Base-by-base conservation (phyloP, 2,797 vertebrate genomes). In the Pogoniulus pusillus region DNA sequence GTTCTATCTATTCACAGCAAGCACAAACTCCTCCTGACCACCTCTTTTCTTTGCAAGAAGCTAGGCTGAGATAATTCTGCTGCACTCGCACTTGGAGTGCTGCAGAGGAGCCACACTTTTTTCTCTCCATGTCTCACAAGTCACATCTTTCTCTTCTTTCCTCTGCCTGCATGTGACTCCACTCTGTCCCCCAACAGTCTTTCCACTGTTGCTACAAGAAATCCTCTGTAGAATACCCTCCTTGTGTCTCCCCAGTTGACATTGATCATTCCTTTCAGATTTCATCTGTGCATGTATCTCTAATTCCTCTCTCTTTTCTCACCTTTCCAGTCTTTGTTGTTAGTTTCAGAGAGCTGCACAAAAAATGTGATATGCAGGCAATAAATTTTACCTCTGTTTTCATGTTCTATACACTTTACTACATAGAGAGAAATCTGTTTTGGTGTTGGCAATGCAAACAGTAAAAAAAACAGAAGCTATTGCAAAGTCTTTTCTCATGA, bases 1-100 rank as follows among this genome's bases (percentile, higher is more conserved):
- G 16, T 90, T 94, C 37, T 90, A 6, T 86, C 65, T 92, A 9
- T 89, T 91, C 78, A 82, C 90, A 91, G 87, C 75, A 91, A 94
- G 12, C 2, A 1, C 78, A 82, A 86, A 45, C 8, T 86, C n/a
- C 53, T 93, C 39, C 58, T 87, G 68, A 73, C 45, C 45, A 71
- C 45, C 54, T 85, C 35, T 47, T 87, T 47, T 87, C 5, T 70
- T 89, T 79, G 72, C 69, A 58, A 92, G 82, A 93, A 90, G 51
- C 45, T 73, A 86, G 45, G 66, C 74, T 82, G 73, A 93, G 43
- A 79, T 57, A 84, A 51, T 74, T 91, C 49, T 81, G 3, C 55
- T 88, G 49, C 45, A 30, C 49, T 86, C 32, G 68, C 47, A 55
- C 57, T 70, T 78, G 30, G 32, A 47, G 45, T 47, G 45, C 45